Evolutionary conservation across 2,797 vertebrate species (phyloP).

Genomic region (Miichthys miiuy): DNA sequence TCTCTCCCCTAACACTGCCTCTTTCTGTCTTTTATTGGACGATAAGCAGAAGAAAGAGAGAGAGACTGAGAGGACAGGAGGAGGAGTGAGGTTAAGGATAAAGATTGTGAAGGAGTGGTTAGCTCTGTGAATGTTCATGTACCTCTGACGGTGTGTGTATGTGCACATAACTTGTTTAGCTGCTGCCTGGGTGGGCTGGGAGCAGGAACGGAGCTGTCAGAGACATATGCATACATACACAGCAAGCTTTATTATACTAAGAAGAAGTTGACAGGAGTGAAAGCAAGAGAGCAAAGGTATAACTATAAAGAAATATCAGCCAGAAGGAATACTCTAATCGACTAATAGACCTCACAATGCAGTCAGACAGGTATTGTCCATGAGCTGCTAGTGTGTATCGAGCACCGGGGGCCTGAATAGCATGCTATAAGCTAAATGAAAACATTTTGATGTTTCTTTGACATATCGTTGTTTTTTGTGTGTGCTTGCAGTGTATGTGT

Average conservation of each 20-base stretch:
- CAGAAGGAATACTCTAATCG: not conserved
- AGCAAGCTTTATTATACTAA: not conserved
- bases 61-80: constrained; percentile 20
- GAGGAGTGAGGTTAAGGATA: constrained; percentile 14
- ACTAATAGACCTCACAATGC: not conserved
- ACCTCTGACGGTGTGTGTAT: constrained; percentile 21
- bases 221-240: constrained; percentile 32
- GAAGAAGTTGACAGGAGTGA: constrained; percentile 11
- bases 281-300: not conserved
- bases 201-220: constrained; percentile 45
- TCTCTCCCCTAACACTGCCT: constrained; percentile 1
- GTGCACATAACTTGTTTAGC: constrained; percentile 43
- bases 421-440: not conserved
- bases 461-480: not conserved
- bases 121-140: constrained; percentile 16
- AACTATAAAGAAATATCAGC: not conserved
- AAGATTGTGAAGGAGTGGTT: constrained; percentile 29
- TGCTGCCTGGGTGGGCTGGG: constrained; percentile 60
- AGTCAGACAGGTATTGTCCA: constrained; percentile 17
- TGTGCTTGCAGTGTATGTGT: not conserved
- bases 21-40: constrained; percentile 40
- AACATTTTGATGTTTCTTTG: not conserved
- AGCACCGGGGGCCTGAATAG: not conserved
- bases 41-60: constrained; percentile 1
- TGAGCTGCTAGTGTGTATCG: not conserved